Percentiles rank a stretch among this genome's conserved stretches.
Conservation (phyloP, 1,140 invertebrate species). For the Apolygus lucorum region DNA sequence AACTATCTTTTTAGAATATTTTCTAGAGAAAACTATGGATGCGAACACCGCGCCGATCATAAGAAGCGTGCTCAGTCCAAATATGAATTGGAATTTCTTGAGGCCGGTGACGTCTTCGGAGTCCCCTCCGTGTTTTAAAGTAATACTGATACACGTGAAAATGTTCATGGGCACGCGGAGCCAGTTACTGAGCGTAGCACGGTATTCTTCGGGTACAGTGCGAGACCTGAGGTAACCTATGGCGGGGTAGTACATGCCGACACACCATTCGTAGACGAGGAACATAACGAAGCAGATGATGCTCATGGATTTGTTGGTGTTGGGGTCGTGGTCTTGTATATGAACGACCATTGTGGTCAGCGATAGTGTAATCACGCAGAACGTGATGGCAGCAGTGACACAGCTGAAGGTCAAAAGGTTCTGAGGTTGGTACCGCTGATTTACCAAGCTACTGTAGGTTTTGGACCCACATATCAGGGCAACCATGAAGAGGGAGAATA, state of each 20-base stretch:
- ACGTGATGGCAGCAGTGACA: conserved; percentile 35
- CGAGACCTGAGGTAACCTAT: conserved; percentile 53
- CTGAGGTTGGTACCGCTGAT: conserved; percentile 35
- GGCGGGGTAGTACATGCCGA: conserved; percentile 51
- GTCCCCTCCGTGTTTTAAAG: conserved; percentile 32
- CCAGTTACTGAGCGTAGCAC: conserved; percentile 52
- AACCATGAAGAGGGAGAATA: conserved; percentile 57
- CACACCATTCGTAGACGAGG: conserved; percentile 52
- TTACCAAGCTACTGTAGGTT: conserved; percentile 47
- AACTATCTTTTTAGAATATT: conserved; percentile 25
- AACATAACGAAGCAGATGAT: conserved; percentile 50
- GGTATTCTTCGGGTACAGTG: conserved; percentile 52
- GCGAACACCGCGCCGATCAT: conserved; percentile 14
- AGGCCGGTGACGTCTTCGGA: conserved; percentile 19
- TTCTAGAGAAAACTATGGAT: conserved; percentile 25
- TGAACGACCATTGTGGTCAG: conserved; percentile 27
- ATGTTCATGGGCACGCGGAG: conserved; percentile 50
- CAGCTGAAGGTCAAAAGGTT: conserved; percentile 38
- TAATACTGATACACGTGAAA: conserved; percentile 46
- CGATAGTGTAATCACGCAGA: conserved; percentile 27
- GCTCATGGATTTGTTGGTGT: conserved; percentile 25
- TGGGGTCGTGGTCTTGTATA: conserved; percentile 21
- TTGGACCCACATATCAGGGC: conserved; percentile 61
- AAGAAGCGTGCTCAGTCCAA: conserved; percentile 21
- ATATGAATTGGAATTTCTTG: conserved; percentile 25